Percentiles rank a stretch among this genome's conserved stretches.
These are phyloP conservation scores for Uropsilus gracilis DNA, from an alignment of 2,113 vertebrate species.

Conservation along the genomic window DNA sequence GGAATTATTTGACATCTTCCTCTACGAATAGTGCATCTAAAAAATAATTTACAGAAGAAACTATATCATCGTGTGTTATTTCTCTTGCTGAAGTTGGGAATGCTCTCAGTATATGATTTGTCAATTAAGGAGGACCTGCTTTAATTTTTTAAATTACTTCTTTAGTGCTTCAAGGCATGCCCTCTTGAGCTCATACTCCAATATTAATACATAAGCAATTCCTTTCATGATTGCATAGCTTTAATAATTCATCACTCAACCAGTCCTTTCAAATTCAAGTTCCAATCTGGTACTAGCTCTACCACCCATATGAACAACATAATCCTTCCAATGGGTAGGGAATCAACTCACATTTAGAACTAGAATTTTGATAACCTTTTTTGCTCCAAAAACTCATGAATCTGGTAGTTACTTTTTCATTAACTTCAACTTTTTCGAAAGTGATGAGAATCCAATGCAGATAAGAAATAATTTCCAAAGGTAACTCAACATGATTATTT, in stretches of 20 bases:
- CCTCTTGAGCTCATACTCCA: background rate
- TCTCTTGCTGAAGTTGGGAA: slow-evolving; percentile 6
- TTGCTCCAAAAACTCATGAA: background rate
- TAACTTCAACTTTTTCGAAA: background rate
- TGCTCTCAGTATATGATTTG: background rate
- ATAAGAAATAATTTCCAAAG: background rate
- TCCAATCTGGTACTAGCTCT: background rate
- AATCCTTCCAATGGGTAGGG: background rate
- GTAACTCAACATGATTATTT: background rate
- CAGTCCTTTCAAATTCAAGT: slow-evolving; percentile 24
- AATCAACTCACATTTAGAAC: background rate
- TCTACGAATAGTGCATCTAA: background rate
- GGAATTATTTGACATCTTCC: background rate
- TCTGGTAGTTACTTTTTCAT: background rate
- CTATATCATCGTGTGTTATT: background rate
- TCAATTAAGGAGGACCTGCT: slow-evolving; percentile 30
- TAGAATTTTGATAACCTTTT: background rate
- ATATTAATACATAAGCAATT: background rate
- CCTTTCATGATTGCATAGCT: slow-evolving; percentile 21
- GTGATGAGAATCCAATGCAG: background rate
- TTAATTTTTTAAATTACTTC: slow-evolving; percentile 60
- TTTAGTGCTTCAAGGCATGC: slow-evolving; percentile 7
- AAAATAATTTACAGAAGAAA: background rate
- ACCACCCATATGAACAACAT: background rate
- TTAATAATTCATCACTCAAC: slow-evolving; percentile 32